Percentiles rank a stretch among this genome's conserved stretches.
Evolutionary conservation across 1,140 invertebrate genomes (phyloP).

Genomic region (Drosophila cardini): DNA sequence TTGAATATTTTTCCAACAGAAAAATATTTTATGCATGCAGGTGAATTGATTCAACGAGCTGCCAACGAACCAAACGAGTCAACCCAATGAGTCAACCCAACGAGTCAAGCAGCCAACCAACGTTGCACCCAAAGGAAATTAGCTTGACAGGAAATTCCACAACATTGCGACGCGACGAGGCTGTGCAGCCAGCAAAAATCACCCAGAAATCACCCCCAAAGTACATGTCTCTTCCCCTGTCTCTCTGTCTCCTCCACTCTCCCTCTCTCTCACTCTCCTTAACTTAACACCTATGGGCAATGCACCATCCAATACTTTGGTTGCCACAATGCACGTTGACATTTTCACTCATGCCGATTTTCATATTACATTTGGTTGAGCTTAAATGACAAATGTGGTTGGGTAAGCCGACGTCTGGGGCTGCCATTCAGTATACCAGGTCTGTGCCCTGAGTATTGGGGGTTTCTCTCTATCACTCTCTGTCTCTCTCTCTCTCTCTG

Average conservation of each 20-base stretch:
- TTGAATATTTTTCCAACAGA: slow-evolving; percentile 68
- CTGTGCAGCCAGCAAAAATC: slow-evolving; percentile 46
- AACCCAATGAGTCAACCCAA: slow-evolving; percentile 51
- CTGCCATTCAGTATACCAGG: slow-evolving; percentile 30
- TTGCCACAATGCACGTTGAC: slow-evolving; percentile 70
- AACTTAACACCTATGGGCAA: slow-evolving; percentile 15
- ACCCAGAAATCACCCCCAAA: slow-evolving; percentile 15
- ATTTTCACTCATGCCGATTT: slow-evolving; percentile 77
- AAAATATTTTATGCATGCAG: slow-evolving; percentile 82
- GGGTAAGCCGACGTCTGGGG: slow-evolving; percentile 74
- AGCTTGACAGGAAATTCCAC: slow-evolving; percentile 81
- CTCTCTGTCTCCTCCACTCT: background rate
- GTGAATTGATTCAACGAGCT: slow-evolving; percentile 80
- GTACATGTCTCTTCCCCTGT: too few relatives aligned
- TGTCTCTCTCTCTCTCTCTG: slow-evolving; percentile 1
- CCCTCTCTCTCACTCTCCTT: background rate
- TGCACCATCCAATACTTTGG: slow-evolving; percentile 21
- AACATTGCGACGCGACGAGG: slow-evolving; percentile 58
- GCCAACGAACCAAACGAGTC: slow-evolving; percentile 54
- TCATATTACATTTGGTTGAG: slow-evolving; percentile 80
- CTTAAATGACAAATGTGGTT: slow-evolving; percentile 80
- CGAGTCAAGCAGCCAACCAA: slow-evolving; percentile 34
- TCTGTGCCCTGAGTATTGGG: slow-evolving; percentile 1
- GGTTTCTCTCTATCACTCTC: background rate
- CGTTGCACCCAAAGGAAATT: slow-evolving; percentile 78